phyloP scores from a whole-genome alignment of 2,113 vertebrate species.

The Lepidothrix coronata region DNA sequence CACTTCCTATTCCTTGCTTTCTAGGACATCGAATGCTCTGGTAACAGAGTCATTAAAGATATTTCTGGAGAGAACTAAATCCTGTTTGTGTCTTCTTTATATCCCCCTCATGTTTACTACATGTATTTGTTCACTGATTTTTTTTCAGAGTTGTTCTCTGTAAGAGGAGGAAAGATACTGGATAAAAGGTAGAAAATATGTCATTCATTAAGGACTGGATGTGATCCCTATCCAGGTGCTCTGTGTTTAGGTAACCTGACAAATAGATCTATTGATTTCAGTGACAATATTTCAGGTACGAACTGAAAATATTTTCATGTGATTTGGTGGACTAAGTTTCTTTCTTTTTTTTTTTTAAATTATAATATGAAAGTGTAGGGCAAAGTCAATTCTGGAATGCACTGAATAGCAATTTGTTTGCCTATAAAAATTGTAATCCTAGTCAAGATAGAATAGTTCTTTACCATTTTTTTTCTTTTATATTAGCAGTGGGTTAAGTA shows the following conservation, averaged over 20 bases:
- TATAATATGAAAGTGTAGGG: not conserved
- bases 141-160: rapidly evolving
- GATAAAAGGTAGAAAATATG: not conserved
- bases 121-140: not conserved
- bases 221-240: not conserved
- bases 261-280: not conserved
- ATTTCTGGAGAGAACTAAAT: not conserved
- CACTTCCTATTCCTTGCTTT: not conserved
- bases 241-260: rapidly evolving
- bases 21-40: not conserved
- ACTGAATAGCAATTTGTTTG: not conserved
- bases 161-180: not conserved
- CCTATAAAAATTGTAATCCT: not conserved
- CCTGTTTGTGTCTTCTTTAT: not conserved
- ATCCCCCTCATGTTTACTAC: not conserved
- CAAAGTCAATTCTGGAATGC: not conserved
- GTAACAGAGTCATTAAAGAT: not conserved
- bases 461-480: not conserved
- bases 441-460: rapidly evolving
- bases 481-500: not conserved
- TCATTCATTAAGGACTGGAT: not conserved
- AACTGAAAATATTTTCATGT: not conserved
- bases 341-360: not conserved
- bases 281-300: not conserved
- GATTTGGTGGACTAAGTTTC: not conserved